Evolutionary conservation across 2,888 invertebrate genomes (phyloP).

Genomic region (Callyntrura guangdongensis): DNA sequence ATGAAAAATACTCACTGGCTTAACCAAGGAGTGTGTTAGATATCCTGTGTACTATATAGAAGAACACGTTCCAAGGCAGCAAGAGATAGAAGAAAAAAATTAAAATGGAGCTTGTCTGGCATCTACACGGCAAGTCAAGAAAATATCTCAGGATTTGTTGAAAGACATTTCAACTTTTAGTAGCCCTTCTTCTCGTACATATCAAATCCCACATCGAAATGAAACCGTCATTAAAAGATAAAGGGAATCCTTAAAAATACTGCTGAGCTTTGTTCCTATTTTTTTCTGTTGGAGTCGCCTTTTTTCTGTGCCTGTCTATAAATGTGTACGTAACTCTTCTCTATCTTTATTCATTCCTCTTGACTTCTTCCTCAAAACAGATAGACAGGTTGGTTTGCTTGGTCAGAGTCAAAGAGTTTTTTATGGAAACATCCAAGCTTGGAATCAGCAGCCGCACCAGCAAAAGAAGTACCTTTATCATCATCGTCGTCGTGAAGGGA

Average conservation of each 20-base stretch:
- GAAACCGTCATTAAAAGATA: conserved; percentile 79
- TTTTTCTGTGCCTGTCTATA: not conserved
- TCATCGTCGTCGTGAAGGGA: not conserved
- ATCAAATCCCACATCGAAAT: conserved; percentile 76
- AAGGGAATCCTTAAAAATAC: conserved; percentile 77
- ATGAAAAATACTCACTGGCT: not conserved
- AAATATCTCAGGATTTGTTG: conserved; percentile 77
- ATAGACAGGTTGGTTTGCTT: conserved; percentile 55
- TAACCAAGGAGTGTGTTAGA: not conserved
- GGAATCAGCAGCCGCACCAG: conserved; percentile 1
- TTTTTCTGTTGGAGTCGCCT: not conserved
- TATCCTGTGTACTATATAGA: no score
- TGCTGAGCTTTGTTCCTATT: conserved; percentile 67
- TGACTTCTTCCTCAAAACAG: conserved; percentile 57
- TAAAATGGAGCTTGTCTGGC: not conserved
- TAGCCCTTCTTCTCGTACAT: conserved; percentile 59
- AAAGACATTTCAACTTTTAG: conserved; percentile 77
- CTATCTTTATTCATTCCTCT: conserved; percentile 73
- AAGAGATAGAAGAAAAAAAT: no score
- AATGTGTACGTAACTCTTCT: conserved; percentile 41
- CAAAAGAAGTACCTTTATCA: conserved; percentile 30
- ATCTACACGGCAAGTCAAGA: conserved; percentile 15
- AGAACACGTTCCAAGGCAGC: no score
- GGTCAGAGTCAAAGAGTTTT: conserved; percentile 31
- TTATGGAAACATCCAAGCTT: not conserved